Evolutionary conservation across 2,113 vertebrate species (phyloP), one percentile per base, ranked within the genome.

Genomic region (Heterochromis multidens): DNA sequence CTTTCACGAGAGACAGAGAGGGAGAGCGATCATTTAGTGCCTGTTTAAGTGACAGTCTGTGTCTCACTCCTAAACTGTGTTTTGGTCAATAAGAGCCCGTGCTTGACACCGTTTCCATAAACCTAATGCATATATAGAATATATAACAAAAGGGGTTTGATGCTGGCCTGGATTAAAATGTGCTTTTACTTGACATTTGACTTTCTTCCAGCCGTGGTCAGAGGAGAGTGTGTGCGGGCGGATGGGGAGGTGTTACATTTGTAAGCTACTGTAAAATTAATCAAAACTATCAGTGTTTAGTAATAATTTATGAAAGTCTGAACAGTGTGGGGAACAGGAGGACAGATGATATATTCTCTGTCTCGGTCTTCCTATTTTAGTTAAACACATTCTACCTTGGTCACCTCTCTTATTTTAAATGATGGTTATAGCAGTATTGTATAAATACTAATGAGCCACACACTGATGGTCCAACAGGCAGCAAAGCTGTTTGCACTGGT

Each of bases 271-370:
- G 78, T 59, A 80, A 77, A 77, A 86, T 86, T 23, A 74, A 90
- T 87, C 56, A 65, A 90, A 85, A 86, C 65, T 5, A 77, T 77
- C 63, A 63, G 59, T 9, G 81, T 58, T 81, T 40, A 81, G 87
- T 77, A 83, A 85, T 90, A 76, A 86, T 80, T 79, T 16, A 87
- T 89, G 59, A 70, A 65, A 65, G 40, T 58, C 27, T 57, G 79
- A 62, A 40, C 31, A 29, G 82, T 57, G 61, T n/a, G 40, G 60
- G 70, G 58, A 81, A 82, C 40, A 80, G 67, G 59, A 88, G 83
- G 79, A 62, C 19, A 85, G 37, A 84, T 57, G 14, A 84, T 25
- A 8, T 43, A 31, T 29, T 61, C 40, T 61, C 16, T 78, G 31
- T 63, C 87, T 49, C 29, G 33, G 16, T 21, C 27, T 78, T 63